A percentile compares a stretch with the other conserved stretches of the same genome.
These are phyloP conservation scores for Fulmarus glacialis DNA, from an alignment of 2,113 vertebrate species.

Conservation along the genomic window DNA sequence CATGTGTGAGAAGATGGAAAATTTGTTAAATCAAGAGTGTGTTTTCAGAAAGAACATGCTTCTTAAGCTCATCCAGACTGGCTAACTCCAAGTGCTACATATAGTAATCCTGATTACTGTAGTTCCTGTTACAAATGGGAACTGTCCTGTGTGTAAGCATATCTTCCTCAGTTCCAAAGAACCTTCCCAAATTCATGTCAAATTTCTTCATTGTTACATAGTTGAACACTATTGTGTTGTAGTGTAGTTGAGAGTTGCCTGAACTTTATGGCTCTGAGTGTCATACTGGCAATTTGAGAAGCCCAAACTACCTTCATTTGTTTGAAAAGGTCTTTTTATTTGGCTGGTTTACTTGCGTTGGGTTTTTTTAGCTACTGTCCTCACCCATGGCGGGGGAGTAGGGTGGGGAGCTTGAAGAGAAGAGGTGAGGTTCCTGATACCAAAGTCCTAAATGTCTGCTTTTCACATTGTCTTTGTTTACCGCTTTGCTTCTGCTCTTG, in stretches of 20 bases:
- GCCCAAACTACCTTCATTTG: background rate
- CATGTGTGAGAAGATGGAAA: background rate
- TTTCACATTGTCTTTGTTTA: background rate
- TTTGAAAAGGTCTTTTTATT: background rate
- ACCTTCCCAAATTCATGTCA: background rate
- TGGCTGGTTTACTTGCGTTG: background rate
- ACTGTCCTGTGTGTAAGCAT: background rate
- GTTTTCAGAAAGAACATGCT: background rate
- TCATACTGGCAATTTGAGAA: background rate
- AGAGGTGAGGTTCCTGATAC: background rate
- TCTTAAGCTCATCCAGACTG: background rate
- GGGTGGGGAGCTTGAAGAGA: background rate
- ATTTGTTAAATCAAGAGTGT: background rate
- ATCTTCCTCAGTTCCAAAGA: background rate
- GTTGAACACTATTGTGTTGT: background rate
- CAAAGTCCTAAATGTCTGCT: accelerated
- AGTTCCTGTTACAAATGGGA: background rate
- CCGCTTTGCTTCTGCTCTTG: background rate
- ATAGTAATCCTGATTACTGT: background rate
- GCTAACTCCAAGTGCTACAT: background rate
- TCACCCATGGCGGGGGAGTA: accelerated
- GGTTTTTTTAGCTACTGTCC: background rate
- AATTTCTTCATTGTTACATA: accelerated
- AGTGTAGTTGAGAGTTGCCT: background rate
- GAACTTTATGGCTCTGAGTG: background rate